Evolutionary conservation across 2,797 vertebrate genomes (phyloP).

Genomic region (Huso huso): DNA sequence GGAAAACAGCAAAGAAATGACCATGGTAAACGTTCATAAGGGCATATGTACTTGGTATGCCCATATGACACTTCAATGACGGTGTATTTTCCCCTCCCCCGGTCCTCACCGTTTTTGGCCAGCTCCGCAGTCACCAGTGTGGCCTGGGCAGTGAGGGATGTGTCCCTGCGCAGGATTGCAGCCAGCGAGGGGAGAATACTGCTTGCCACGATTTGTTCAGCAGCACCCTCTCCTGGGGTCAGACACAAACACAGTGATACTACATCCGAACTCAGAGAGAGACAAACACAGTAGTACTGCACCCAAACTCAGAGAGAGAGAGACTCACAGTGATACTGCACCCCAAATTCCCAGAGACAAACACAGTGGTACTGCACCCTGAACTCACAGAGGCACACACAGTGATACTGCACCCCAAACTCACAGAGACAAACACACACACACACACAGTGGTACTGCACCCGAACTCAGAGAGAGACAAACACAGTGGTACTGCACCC

Average conservation of each 20-base stretch:
- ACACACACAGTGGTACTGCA: not conserved
- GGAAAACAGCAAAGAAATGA: too few species aligned
- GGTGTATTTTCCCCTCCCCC: too few species aligned
- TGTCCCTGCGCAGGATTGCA: conserved; percentile 53
- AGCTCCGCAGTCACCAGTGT: conserved; percentile 74
- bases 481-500: not conserved
- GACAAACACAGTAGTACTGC: not conserved
- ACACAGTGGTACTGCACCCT: too few species aligned
- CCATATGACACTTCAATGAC: too few species aligned
- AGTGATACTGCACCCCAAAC: too few species aligned
- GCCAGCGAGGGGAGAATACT: conserved; percentile 62
- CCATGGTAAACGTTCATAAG: too few species aligned
- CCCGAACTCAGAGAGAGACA: not conserved
- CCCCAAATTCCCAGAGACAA: too few species aligned
- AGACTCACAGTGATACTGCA: not conserved
- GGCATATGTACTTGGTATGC: too few species aligned
- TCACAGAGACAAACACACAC: not conserved
- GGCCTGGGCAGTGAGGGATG: conserved; percentile 58
- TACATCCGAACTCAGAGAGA: not conserved
- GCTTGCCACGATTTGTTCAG: conserved; percentile 52
- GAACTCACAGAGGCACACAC: too few species aligned
- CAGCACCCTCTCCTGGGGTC: conserved; percentile 59
- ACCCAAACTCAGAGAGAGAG: not conserved
- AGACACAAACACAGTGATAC: conserved; percentile 5
- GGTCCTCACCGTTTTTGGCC: conserved; percentile 68